phyloP scores from a whole-genome alignment of 2,113 vertebrate genomes.

The Engraulis encrasicolus region DNA sequence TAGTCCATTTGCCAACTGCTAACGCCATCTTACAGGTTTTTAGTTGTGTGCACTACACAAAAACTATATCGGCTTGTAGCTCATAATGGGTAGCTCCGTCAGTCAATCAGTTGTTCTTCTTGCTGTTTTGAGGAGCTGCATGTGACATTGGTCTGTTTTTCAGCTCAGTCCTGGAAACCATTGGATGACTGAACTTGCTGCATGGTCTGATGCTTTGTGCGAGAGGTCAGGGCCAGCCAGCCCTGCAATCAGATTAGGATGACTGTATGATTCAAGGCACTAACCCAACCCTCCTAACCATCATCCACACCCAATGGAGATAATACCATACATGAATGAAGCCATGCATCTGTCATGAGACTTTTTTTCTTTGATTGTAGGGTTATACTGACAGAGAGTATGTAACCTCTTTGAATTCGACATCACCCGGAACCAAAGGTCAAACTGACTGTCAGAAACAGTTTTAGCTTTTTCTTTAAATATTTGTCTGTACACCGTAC shows the following conservation, averaged over 20 bases:
- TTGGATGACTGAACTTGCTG: background rate
- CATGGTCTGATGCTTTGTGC: background rate
- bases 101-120: too few species aligned
- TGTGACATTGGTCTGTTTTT: too few species aligned
- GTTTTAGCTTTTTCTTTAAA: background rate
- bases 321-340: background rate
- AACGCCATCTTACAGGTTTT: background rate
- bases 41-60: too few species aligned
- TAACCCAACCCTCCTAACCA: background rate
- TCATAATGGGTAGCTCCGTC: too few species aligned
- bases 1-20: background rate
- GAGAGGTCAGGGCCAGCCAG: background rate
- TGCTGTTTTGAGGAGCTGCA: too few species aligned
- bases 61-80: too few species aligned
- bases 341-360: slow-evolving; percentile 12
- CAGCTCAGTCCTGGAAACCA: background rate
- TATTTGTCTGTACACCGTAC: background rate
- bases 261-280: background rate
- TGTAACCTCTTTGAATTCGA: background rate
- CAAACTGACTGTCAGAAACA: background rate
- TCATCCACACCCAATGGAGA: background rate
- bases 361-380: background rate
- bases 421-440: background rate
- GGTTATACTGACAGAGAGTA: background rate
- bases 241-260: background rate